These are phyloP conservation scores for Tolmerus cingulatus DNA, from an alignment of 2,888 invertebrate species.

Conservation along the genomic window DNA sequence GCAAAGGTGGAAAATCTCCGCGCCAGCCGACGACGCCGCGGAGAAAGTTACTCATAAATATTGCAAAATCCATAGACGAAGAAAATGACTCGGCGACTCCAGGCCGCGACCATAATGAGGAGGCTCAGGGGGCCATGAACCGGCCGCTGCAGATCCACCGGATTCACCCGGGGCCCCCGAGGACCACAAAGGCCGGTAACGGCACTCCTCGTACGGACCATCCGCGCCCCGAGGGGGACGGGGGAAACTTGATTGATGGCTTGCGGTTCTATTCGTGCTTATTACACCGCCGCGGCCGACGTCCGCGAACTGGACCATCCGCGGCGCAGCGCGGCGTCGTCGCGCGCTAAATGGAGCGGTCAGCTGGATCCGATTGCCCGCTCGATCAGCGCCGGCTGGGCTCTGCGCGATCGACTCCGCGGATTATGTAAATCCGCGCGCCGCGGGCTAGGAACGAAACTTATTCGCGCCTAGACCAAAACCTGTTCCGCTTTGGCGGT, in stretches of 20 bases:
- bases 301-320: neutral
- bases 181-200: neutral
- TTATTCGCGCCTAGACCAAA: constrained; percentile 12
- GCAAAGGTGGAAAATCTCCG: neutral
- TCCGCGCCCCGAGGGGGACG: neutral
- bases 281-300: neutral
- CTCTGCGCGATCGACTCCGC: neutral
- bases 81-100: neutral
- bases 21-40: neutral
- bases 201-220: neutral
- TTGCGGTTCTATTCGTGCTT: constrained; percentile 23
- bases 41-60: constrained; percentile 28
- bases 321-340: neutral
- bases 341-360: constrained; percentile 8
- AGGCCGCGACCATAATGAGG: neutral
- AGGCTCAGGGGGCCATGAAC: neutral
- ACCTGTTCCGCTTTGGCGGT: neutral
- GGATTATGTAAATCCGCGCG: neutral
- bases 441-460: constrained; percentile 23
- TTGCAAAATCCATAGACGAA: constrained; percentile 6
- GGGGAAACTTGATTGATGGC: constrained; percentile 16
- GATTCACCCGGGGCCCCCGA: neutral
- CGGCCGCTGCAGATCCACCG: neutral
- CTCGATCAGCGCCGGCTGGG: neutral
- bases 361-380: neutral